Evolutionary conservation across 1,140 invertebrate species (phyloP), one percentile per base, ranked within the genome.

Genomic region (Heliconius nattereri): DNA sequence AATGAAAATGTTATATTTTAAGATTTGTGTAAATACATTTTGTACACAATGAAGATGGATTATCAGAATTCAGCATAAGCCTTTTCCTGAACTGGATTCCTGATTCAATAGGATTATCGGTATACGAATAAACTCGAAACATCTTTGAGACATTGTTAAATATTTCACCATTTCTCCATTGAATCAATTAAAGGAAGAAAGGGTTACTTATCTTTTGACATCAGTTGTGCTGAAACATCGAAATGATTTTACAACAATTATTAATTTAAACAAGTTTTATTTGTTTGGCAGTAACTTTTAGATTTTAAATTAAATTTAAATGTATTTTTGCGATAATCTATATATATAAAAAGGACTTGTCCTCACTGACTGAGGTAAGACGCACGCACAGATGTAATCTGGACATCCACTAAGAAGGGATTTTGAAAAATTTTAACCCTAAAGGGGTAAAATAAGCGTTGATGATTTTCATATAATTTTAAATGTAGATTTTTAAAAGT

Each of bases 161-260:
- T 89, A 89, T 92, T 90, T 90, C 85, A 89, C 85, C 81, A 78
- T 82, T 83, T 81, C 81, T 78, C 85, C 83, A 78, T 83, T 82
- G 86, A 88, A 90, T 91, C 87, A 89, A 90, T 90, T 90, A 85
- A 87, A 90, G 85, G 87, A 87, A 87, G 85, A 87, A 86, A 84
- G 90, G 90, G 84, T 87, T 85, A 74, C 87, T 89, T 92, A 91
- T 92, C 89, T 87, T 75, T 57, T 74, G 78, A n/a, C 80, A 79
- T 83, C 90, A 90, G 87, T 85, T 89, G 85, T 84, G 81, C 81
- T 86, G 83, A 85, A 81, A 88, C 85, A 90, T 86, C 85, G 78
- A 74, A 84, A 80, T 86, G 79, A 82, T 85, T 85, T 85, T 84
- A 84, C 81, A 78, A 83, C 80, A 82, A 83, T 75, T 79, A 80